phyloP scores from a whole-genome alignment of 2,888 invertebrate genomes.

The Thecophora atra region DNA sequence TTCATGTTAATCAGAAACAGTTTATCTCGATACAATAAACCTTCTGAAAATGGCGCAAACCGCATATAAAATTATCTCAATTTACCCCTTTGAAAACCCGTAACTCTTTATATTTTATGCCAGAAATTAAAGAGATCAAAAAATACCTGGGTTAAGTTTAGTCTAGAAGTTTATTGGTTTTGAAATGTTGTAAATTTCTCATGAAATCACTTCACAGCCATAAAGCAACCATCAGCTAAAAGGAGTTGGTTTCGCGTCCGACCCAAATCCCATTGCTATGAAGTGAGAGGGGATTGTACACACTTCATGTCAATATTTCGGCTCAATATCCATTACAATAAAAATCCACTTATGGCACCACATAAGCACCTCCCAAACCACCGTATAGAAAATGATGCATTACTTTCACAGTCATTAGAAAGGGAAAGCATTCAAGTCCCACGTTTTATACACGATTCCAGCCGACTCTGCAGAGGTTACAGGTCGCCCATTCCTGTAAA shows the following conservation, averaged over 20 bases:
- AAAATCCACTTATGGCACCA: slow-evolving; percentile 62
- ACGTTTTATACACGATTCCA: neutral
- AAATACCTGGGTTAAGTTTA: slow-evolving; percentile 1
- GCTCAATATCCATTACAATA: slow-evolving; percentile 64
- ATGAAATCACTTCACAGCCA: slow-evolving; percentile 24
- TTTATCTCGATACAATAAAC: neutral
- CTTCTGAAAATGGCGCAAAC: neutral
- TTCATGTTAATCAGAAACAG: neutral
- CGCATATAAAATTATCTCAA: neutral
- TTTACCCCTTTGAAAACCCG: neutral
- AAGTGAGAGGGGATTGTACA: neutral
- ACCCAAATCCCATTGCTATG: neutral
- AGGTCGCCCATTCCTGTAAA: neutral
- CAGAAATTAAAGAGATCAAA: too few species aligned
- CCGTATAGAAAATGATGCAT: slow-evolving; percentile 31
- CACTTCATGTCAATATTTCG: slow-evolving; percentile 39
- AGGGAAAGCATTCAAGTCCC: neutral
- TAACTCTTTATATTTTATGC: neutral
- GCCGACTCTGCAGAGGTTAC: neutral
- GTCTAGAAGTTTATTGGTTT: slow-evolving; percentile 32
- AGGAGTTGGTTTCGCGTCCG: neutral
- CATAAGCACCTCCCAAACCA: slow-evolving; percentile 51
- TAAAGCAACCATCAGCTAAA: neutral
- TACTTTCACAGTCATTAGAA: slow-evolving; percentile 39
- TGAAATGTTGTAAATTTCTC: slow-evolving; percentile 30